Evolutionary conservation across 2,888 invertebrate species (phyloP), one percentile per base, ranked within the genome.

Genomic region (Megaustenia siamemsis): DNA sequence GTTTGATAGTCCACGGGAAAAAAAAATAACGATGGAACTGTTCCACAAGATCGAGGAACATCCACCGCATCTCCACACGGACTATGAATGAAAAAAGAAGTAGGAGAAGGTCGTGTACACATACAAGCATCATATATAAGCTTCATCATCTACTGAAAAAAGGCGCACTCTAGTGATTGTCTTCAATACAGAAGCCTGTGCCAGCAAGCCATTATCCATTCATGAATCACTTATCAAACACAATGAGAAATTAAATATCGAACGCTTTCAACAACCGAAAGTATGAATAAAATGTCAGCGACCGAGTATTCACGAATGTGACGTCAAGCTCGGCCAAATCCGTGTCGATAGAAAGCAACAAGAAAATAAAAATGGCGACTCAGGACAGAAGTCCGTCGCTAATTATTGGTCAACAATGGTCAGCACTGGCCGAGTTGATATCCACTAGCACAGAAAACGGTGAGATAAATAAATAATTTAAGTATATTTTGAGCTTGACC

Each of bases 281-380:
- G 35, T 28, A 63, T 12, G 63, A 60, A 1, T 12, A 56, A 75
- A 28, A 76, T 78, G 78, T 78, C 69, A 24, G 82, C 53, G 69
- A 78, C 66, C 87, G 86, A 84, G 84, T 56, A 60, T 69, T 43
- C 10, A 87, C 93, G 93, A 91, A 87, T 63, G 81, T 93, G 92
- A 93, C 93, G 93, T 93, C 93, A 93, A 84, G 79, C 80, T 93
- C 93, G 93, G 90, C 86, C 85, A 89, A 87, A 86, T 90, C 89
- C 93, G 93, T 87, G 87, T 89, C 88, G 89, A 89, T 88, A 90
- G 93, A 92, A 92, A 92, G 93, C 92, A 93, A 93, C 92, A 93
- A 92, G 91, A 91, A 88, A 88, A 86, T 87, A 87, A 94, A 94
- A 93, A 94, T 94, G 94, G 94, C 94, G 94, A 93, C 93, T 90